Conservation (phyloP, 2,797 vertebrate species). For the Xenopus petersii region DNA sequence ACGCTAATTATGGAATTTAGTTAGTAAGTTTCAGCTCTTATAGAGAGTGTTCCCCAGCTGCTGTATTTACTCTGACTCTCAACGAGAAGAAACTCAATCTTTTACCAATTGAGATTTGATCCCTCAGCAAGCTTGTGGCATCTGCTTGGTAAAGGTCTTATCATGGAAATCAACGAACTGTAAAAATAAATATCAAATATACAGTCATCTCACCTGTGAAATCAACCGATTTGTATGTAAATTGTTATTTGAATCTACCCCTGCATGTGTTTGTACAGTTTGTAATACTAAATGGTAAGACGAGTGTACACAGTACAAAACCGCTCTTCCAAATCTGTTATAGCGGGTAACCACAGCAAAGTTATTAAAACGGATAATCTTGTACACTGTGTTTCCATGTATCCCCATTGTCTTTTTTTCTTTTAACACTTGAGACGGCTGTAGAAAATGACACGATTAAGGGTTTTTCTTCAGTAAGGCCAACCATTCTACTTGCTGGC, state of each 20-base stretch:
- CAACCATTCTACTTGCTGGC: too few species aligned
- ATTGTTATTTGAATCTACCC: not conserved
- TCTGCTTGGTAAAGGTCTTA: not conserved
- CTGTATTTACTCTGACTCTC: too few species aligned
- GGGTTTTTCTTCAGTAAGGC: too few species aligned
- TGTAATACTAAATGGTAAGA: not conserved
- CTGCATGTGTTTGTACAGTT: slow-evolving; percentile 1
- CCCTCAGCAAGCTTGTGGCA: not conserved
- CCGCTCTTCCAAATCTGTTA: slow-evolving; percentile 10
- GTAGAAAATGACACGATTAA: not conserved
- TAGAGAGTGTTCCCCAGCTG: too few species aligned
- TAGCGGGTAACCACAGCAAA: not conserved
- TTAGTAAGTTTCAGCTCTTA: too few species aligned
- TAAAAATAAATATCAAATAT: not conserved
- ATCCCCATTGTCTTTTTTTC: not conserved
- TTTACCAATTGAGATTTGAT: too few species aligned
- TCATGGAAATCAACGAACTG: not conserved
- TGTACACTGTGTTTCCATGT: not conserved
- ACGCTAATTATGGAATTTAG: too few species aligned
- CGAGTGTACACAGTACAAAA: not conserved
- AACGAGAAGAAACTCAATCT: too few species aligned
- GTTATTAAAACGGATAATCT: not conserved
- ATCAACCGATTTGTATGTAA: slow-evolving; percentile 16
- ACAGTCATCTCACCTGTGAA: not conserved
- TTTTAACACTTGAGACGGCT: not conserved